Conservation (phyloP, 92 coral and sea anemone species). For the Epizoanthus scotinus region DNA sequence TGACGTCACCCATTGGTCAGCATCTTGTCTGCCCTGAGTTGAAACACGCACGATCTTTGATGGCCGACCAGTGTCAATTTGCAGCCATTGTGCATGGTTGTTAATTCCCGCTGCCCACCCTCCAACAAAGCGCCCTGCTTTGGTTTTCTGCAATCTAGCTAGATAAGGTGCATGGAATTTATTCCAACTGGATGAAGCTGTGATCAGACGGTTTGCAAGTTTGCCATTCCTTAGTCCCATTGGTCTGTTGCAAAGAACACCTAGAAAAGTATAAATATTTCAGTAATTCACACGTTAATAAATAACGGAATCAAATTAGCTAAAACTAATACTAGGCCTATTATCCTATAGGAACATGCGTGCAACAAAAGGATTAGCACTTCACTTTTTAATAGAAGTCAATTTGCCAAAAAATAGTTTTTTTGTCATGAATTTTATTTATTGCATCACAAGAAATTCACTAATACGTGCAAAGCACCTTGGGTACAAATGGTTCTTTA, state of each 20-base stretch:
- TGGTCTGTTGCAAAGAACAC: constrained; percentile 19
- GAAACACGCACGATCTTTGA: constrained; percentile 36
- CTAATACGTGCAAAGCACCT: no score
- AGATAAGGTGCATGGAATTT: constrained; percentile 33
- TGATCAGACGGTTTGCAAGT: constrained; percentile 34
- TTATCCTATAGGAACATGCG: no score
- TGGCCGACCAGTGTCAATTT: constrained; percentile 19
- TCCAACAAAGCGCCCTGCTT: constrained; percentile 22
- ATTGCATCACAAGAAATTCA: no score
- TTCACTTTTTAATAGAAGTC: no score
- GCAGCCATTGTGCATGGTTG: constrained; percentile 36
- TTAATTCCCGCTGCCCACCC: constrained; percentile 39
- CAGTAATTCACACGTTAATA: no score
- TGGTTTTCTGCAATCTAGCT: constrained; percentile 21
- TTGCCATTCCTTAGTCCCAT: constrained; percentile 36
- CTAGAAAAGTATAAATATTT: neutral
- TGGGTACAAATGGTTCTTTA: no score
- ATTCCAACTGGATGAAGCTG: constrained; percentile 39
- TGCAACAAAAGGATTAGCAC: no score
- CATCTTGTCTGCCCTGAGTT: constrained; percentile 39
- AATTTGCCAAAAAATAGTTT: no score
- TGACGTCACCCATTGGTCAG: constrained; percentile 40
- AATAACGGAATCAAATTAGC: no score
- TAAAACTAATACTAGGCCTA: no score
- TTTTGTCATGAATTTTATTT: no score